phyloP scores from a whole-genome alignment of 2,797 vertebrate species.

The Rhynchonycteris naso region DNA sequence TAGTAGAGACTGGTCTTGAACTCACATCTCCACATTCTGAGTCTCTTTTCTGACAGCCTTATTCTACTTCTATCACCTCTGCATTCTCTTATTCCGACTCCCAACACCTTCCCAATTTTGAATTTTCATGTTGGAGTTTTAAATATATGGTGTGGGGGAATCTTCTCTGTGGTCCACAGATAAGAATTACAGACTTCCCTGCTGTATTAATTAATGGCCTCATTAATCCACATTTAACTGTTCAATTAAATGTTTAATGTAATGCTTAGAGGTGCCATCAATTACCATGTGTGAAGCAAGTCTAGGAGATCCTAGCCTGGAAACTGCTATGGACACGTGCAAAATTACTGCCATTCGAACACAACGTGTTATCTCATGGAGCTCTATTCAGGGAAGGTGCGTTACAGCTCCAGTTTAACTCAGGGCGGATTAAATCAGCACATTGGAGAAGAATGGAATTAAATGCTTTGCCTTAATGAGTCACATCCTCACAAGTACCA shows the following conservation, averaged over 20 bases:
- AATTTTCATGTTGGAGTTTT: conserved; percentile 65
- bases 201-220: conserved; percentile 83
- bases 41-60: neutral
- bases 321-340: conserved; percentile 70
- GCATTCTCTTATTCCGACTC: neutral
- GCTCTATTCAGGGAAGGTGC: conserved; percentile 65
- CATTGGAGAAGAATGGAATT: conserved; percentile 74
- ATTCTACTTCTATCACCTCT: neutral
- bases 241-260: conserved; percentile 85
- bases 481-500: conserved; percentile 73
- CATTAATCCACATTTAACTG: conserved; percentile 83
- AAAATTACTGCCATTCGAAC: conserved; percentile 67
- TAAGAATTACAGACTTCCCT: conserved; percentile 79
- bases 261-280: conserved; percentile 82
- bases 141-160: conserved; percentile 67
- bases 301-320: conserved; percentile 75
- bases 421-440: conserved; percentile 70
- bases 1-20: neutral
- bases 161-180: conserved; percentile 76
- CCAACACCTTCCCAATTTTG: conserved; percentile 52
- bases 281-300: conserved; percentile 75
- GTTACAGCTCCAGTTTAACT: conserved; percentile 56
- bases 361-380: conserved; percentile 62
- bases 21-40: neutral
- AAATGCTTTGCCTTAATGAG: conserved; percentile 77